phyloP scores from a whole-genome alignment of 1,140 invertebrate genomes.

The Camponotus floridanus region DNA sequence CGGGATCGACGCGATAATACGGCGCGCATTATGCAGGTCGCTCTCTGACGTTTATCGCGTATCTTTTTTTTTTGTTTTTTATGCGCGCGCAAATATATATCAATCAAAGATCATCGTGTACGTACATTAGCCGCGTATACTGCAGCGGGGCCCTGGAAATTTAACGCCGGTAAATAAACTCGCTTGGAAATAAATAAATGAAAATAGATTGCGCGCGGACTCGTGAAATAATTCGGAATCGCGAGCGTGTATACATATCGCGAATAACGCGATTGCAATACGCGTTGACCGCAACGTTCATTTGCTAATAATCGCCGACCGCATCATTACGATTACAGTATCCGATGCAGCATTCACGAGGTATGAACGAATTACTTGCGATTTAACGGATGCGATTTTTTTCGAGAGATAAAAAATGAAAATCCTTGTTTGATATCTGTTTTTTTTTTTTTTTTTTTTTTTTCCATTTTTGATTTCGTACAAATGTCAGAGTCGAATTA shows the following conservation, averaged over 20 bases:
- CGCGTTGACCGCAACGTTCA: conserved; percentile 44
- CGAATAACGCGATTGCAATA: neutral
- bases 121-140: no score
- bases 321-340: conserved; percentile 55
- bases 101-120: conserved; percentile 41
- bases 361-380: neutral
- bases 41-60: conserved; percentile 25
- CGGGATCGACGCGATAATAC: neutral
- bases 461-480: no score
- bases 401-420: neutral
- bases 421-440: neutral
- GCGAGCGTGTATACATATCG: neutral
- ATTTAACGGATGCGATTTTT: neutral
- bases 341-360: conserved; percentile 26
- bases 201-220: conserved; percentile 33
- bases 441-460: neutral
- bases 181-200: conserved; percentile 53
- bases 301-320: conserved; percentile 55
- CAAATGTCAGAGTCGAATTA: neutral
- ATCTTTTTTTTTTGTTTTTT: neutral
- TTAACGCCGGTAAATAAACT: conserved; percentile 35
- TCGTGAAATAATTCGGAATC: conserved; percentile 44
- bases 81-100: conserved; percentile 1
- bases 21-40: neutral
- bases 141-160: neutral